These are phyloP conservation scores for Malacoraja senta DNA, from an alignment of 2,797 vertebrate species.

Conservation along the genomic window DNA sequence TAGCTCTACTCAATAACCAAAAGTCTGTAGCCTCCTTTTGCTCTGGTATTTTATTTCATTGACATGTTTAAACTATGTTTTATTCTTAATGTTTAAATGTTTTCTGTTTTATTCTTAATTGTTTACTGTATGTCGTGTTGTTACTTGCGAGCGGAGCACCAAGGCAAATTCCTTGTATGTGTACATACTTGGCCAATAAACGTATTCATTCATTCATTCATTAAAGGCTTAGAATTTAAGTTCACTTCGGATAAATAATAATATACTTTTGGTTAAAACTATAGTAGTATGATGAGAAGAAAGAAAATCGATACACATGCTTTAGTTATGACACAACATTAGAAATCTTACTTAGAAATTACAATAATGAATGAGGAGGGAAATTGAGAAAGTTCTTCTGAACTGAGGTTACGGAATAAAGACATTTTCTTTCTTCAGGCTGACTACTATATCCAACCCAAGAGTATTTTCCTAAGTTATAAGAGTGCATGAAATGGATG, in stretches of 20 bases:
- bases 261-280: background rate
- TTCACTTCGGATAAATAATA: too few relatives aligned
- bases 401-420: background rate
- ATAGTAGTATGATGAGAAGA: background rate
- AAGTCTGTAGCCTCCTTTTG: too few relatives aligned
- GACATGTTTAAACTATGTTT: too few relatives aligned
- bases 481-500: too few relatives aligned
- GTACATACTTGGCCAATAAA: too few relatives aligned
- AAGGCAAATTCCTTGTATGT: too few relatives aligned
- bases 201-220: background rate
- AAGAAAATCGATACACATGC: background rate
- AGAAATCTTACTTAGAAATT: background rate
- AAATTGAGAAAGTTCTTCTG: background rate
- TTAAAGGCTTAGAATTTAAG: background rate
- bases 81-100: too few relatives aligned
- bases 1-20: too few relatives aligned
- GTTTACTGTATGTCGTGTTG: too few relatives aligned
- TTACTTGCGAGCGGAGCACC: too few relatives aligned
- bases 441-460: background rate
- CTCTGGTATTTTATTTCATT: too few relatives aligned
- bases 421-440: background rate
- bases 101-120: too few relatives aligned
- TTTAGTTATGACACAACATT: background rate
- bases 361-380: background rate
- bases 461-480: background rate